phyloP scores from a whole-genome alignment of 2,113 vertebrate genomes.

The Platysternon megacephalum region DNA sequence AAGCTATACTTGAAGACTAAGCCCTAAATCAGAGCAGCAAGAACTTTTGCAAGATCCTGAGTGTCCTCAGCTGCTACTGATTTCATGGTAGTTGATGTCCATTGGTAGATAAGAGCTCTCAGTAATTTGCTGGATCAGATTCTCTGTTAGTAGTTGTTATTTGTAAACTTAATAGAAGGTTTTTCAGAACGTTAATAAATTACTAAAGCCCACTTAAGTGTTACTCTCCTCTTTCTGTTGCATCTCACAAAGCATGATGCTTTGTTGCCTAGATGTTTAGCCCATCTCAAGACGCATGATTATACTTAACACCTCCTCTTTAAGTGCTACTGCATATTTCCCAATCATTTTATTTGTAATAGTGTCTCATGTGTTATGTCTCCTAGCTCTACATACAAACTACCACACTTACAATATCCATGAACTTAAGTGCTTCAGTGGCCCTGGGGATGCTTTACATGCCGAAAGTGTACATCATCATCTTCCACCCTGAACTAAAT shows the following conservation, averaged over 20 bases:
- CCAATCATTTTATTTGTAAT: slow-evolving; percentile 69
- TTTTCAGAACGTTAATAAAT: background rate
- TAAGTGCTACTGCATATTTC: background rate
- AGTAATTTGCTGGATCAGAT: background rate
- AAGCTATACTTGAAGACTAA: rapidly evolving
- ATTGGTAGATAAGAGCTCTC: background rate
- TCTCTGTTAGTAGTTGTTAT: background rate
- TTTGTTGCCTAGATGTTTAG: background rate
- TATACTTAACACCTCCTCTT: background rate
- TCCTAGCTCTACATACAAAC: slow-evolving; percentile 97
- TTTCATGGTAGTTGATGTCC: background rate
- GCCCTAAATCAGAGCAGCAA: rapidly evolving
- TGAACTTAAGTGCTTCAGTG: slow-evolving; percentile 97
- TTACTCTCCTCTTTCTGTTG: background rate
- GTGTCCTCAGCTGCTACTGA: rapidly evolving
- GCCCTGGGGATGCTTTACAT: slow-evolving; percentile 98
- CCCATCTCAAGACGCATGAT: background rate
- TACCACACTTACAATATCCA: slow-evolving; percentile 96
- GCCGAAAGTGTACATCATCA: slow-evolving; percentile 99
- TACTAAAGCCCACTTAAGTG: background rate
- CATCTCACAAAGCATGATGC: background rate
- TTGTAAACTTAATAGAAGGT: background rate
- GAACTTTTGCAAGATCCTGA: rapidly evolving
- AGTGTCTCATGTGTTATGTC: slow-evolving; percentile 72
- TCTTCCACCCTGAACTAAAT: slow-evolving; percentile 97